phyloP scores from a whole-genome alignment of 1,140 invertebrate species.

The Drosophila repletoides region DNA sequence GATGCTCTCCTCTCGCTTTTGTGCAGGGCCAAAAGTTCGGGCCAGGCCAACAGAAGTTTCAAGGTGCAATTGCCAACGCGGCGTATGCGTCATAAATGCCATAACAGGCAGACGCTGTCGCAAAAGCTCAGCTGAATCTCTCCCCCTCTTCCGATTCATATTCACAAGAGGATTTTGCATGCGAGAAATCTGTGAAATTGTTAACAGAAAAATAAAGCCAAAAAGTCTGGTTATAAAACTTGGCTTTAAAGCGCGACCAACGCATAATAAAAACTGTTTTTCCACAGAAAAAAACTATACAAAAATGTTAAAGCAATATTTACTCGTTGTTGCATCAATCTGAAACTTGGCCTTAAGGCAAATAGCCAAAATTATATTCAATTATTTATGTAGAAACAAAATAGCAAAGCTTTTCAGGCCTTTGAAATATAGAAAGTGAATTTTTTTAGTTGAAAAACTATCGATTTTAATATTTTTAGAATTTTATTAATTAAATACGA shows the following conservation, averaged over 20 bases:
- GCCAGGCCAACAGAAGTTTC: conserved; percentile 40
- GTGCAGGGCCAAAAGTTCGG: conserved; percentile 37
- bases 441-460: no score
- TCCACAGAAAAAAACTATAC: conserved; percentile 5
- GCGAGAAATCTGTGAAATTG: conserved; percentile 2
- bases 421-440: no score
- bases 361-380: no score
- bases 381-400: no score
- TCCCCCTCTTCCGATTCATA: background rate
- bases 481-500: no score
- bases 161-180: background rate
- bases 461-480: no score
- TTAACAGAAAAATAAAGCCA: conserved; percentile 1
- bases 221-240: no score
- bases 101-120: conserved; percentile 40
- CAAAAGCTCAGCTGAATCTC: background rate
- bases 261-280: no score
- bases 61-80: conserved; percentile 57
- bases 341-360: background rate
- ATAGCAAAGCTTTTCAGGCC: no score
- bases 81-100: conserved; percentile 72
- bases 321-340: no score
- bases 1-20: conserved; percentile 10
- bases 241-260: no score
- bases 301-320: conserved; percentile 12